Conservation (phyloP, 2,888 invertebrate genomes). For the Drosophila helvetica region DNA sequence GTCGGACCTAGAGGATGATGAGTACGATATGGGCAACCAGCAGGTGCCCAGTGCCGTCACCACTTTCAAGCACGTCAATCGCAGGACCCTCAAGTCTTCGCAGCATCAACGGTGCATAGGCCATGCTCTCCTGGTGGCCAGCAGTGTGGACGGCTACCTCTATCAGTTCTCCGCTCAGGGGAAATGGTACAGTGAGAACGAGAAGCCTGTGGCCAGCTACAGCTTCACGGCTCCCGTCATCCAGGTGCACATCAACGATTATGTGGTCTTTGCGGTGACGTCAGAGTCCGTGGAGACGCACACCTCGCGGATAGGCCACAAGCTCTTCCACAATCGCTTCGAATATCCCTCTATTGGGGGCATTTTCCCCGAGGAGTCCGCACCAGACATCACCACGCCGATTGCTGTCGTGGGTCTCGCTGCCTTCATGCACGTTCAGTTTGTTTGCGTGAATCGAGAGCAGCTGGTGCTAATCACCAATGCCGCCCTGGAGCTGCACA, state of each 20-base stretch:
- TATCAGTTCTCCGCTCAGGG: constrained; percentile 87
- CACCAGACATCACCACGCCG: constrained; percentile 81
- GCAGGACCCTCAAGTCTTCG: constrained; percentile 85
- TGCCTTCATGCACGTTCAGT: constrained; percentile 82
- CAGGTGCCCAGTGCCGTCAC: constrained; percentile 79
- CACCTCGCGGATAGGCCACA: constrained; percentile 88
- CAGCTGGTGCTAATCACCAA: constrained; percentile 81
- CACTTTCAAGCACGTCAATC: constrained; percentile 74
- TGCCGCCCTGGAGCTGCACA: constrained; percentile 67
- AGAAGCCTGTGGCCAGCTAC: constrained; percentile 87
- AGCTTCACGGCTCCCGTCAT: constrained; percentile 89
- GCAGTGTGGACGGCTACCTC: constrained; percentile 88
- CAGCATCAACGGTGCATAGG: constrained; percentile 86
- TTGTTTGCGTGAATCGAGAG: constrained; percentile 80
- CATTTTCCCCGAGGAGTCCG: constrained; percentile 82
- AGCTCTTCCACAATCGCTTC: constrained; percentile 85
- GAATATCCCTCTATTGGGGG: constrained; percentile 82
- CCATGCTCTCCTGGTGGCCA: constrained; percentile 81
- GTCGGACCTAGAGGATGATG: constrained; percentile 69
- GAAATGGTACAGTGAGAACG: constrained; percentile 83
- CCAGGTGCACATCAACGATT: constrained; percentile 88
- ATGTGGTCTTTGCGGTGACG: constrained; percentile 89
- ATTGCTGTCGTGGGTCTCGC: constrained; percentile 82
- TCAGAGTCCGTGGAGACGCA: constrained; percentile 91
- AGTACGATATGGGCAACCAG: constrained; percentile 81